Evolutionary conservation across 2,113 vertebrate species (phyloP).

Genomic region (Neolamprologus longior): DNA sequence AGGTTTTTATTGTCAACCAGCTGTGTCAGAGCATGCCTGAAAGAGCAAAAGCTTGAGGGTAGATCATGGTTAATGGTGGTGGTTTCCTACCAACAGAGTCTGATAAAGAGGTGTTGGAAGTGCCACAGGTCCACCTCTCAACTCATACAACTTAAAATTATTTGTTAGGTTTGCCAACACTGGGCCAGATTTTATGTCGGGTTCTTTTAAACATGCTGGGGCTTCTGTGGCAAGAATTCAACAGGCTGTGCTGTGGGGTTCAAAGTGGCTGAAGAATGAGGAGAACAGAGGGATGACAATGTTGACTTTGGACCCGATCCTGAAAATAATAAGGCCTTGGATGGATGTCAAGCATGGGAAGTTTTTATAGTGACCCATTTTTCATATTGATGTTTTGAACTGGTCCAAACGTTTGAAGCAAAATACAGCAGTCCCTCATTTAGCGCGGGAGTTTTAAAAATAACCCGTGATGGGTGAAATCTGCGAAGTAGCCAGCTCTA

Average conservation of each 20-base stretch:
- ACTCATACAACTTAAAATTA: not conserved
- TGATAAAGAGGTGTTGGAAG: not conserved
- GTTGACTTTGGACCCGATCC: not conserved
- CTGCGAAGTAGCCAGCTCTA: accelerated
- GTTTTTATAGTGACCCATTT: not conserved
- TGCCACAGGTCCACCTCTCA: not conserved
- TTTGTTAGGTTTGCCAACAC: not conserved
- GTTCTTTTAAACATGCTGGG: not conserved
- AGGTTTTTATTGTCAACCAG: not conserved
- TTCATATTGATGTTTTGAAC: not conserved
- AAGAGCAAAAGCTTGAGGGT: not conserved
- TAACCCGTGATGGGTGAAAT: accelerated
- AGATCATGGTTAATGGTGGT: not conserved
- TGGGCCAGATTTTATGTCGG: accelerated
- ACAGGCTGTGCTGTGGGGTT: not conserved
- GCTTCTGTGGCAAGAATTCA: not conserved
- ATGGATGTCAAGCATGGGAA: not conserved
- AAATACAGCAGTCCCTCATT: not conserved
- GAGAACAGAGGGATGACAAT: not conserved
- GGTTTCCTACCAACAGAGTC: not conserved
- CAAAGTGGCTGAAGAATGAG: not conserved
- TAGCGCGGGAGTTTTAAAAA: not conserved
- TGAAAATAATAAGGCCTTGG: not conserved
- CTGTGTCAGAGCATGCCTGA: not conserved
- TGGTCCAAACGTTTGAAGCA: accelerated